Percentiles rank a stretch among this genome's conserved stretches.
These are phyloP conservation scores for Alloscopus bannaensis DNA, from an alignment of 2,888 invertebrate species.

Conservation along the genomic window DNA sequence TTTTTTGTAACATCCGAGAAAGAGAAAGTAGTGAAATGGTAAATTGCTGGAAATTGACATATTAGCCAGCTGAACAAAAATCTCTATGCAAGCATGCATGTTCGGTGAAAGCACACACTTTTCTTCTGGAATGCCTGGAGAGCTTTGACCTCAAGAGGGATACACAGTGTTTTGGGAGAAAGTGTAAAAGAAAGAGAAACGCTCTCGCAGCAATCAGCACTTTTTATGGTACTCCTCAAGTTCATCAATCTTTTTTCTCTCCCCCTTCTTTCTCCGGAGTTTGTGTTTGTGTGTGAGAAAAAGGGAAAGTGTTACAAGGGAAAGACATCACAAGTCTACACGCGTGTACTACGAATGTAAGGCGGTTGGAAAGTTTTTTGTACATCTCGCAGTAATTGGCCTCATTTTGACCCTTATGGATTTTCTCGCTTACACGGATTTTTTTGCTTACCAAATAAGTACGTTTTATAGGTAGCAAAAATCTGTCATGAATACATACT, in stretches of 20 bases:
- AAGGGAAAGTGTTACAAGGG: too few species aligned
- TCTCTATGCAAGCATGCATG: slow-evolving; percentile 9
- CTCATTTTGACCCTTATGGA: slow-evolving; percentile 53
- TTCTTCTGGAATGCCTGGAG: background rate
- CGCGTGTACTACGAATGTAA: too few species aligned
- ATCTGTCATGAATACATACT: too few species aligned
- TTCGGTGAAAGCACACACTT: too few species aligned
- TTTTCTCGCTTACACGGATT: background rate
- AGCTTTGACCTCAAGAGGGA: slow-evolving; percentile 15
- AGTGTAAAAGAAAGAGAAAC: slow-evolving; percentile 17
- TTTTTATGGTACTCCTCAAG: slow-evolving; percentile 56
- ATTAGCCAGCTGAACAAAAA: slow-evolving; percentile 36
- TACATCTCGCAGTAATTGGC: slow-evolving; percentile 41
- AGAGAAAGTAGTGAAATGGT: slow-evolving; percentile 18
- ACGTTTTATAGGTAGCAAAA: too few species aligned
- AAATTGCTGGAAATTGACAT: slow-evolving; percentile 51
- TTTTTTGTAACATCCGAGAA: too few species aligned
- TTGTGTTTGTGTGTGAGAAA: too few species aligned
- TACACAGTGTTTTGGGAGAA: background rate
- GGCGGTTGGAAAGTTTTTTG: slow-evolving; percentile 32
- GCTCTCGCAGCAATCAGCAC: slow-evolving; percentile 55
- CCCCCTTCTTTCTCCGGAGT: slow-evolving; percentile 5
- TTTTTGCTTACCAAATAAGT: background rate
- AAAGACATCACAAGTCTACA: slow-evolving; percentile 36
- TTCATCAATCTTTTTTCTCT: slow-evolving; percentile 55